These are phyloP conservation scores for Leucosticte australis DNA, from an alignment of 2,113 vertebrate genomes.

Conservation along the genomic window DNA sequence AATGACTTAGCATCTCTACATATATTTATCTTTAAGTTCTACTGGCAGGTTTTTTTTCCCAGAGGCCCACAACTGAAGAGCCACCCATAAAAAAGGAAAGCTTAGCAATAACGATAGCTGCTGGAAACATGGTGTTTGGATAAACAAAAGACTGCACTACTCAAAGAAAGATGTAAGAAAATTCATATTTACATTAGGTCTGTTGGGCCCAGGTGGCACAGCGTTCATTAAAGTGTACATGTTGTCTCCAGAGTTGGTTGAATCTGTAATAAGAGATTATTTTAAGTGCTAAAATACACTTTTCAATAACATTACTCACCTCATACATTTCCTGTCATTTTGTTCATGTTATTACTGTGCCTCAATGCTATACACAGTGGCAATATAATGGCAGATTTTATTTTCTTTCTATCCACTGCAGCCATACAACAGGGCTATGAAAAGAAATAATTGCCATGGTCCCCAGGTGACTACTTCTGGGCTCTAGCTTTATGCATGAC, in stretches of 20 bases:
- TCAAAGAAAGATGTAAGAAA: neutral
- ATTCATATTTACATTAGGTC: constrained; percentile 89
- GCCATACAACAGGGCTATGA: constrained; percentile 7
- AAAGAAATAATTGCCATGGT: constrained; percentile 29
- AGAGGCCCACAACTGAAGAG: neutral
- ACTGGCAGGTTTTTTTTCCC: neutral
- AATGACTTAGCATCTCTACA: neutral
- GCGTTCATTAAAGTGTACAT: constrained; percentile 99
- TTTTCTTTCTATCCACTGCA: neutral
- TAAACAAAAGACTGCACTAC: neutral
- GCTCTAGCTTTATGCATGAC: neutral
- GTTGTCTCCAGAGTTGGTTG: constrained; percentile 97
- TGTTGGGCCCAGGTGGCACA: constrained; percentile 91
- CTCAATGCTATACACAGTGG: neutral
- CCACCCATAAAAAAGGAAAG: neutral
- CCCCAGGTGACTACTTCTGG: neutral
- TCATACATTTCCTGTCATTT: constrained; percentile 2
- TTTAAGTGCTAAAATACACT: constrained; percentile 12
- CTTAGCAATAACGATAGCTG: neutral
- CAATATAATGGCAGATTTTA: constrained; percentile 8
- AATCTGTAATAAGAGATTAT: constrained; percentile 83
- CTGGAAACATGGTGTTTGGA: neutral
- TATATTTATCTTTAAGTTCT: neutral
- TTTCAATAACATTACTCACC: constrained; percentile 2
- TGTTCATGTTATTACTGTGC: neutral